These are phyloP conservation scores for Lagria hirta DNA, from an alignment of 2,888 invertebrate genomes.

Conservation along the genomic window DNA sequence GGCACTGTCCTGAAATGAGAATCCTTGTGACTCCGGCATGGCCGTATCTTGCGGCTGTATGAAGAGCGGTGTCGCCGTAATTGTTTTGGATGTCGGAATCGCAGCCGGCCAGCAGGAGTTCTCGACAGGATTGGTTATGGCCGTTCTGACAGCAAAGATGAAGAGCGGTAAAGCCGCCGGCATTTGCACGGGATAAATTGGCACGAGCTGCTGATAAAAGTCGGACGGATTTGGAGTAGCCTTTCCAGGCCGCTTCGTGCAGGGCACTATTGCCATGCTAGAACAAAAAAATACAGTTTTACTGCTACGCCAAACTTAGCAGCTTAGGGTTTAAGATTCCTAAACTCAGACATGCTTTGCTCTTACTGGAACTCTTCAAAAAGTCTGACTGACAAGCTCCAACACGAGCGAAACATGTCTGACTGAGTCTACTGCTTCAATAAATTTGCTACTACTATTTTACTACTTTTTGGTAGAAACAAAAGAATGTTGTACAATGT, in stretches of 20 bases:
- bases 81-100: conserved; percentile 89
- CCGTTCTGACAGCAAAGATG: conserved; percentile 96
- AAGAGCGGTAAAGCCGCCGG: conserved; percentile 89
- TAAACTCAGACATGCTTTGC: no score
- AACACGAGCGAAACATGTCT: no score
- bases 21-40: conserved; percentile 95
- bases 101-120: conserved; percentile 83
- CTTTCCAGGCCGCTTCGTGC: conserved; percentile 95
- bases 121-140: conserved; percentile 91
- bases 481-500: no score
- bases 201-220: conserved; percentile 69
- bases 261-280: conserved; percentile 92
- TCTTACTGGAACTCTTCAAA: no score
- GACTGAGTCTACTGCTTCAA: no score
- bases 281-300: conserved; percentile 23
- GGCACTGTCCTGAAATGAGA: conserved; percentile 85
- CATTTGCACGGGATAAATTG: conserved; percentile 67
- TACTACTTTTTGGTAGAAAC: no score
- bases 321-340: no score
- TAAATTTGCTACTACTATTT: no score
- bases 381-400: no score
- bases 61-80: conserved; percentile 92
- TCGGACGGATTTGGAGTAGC: conserved; percentile 82
- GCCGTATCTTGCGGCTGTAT: conserved; percentile 93
- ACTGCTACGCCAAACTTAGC: not conserved